phyloP scores from a whole-genome alignment of 1,140 invertebrate genomes.

The Leptoteleia sp. region DNA sequence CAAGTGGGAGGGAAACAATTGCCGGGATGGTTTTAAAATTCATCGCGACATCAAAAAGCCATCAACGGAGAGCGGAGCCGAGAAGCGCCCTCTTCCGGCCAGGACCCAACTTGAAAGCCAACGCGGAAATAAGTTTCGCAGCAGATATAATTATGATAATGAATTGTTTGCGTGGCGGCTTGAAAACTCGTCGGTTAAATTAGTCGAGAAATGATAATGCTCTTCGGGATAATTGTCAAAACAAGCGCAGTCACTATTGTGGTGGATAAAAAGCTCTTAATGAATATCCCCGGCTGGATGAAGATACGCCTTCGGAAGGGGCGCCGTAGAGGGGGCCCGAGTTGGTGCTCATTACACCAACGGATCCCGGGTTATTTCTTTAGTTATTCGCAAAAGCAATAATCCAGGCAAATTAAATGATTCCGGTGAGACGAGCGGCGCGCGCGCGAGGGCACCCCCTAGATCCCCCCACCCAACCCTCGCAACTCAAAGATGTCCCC shows the following conservation, averaged over 20 bases:
- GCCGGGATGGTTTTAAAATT: constrained; percentile 4
- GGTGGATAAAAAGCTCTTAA: constrained; percentile 57
- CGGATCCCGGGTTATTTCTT: constrained; percentile 32
- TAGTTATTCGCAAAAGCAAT: constrained; percentile 50
- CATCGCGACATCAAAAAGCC: constrained; percentile 20
- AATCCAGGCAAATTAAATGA: constrained; percentile 50
- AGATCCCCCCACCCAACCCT: too few species aligned
- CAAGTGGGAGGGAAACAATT: too few species aligned
- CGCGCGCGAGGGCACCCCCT: constrained; percentile 5
- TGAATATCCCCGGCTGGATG: constrained; percentile 36
- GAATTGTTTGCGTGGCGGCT: constrained; percentile 28
- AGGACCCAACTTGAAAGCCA: background rate
- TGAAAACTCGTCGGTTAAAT: constrained; percentile 19
- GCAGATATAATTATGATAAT: constrained; percentile 27
- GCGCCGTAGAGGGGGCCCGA: background rate
- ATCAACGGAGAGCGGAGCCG: constrained; percentile 1
- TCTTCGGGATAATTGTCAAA: constrained; percentile 48
- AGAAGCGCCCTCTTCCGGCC: background rate
- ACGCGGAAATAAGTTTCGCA: constrained; percentile 11
- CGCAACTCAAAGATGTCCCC: constrained; percentile 22
- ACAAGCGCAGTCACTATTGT: constrained; percentile 43
- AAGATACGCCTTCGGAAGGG: constrained; percentile 21
- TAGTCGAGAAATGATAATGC: constrained; percentile 40
- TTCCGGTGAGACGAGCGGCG: constrained; percentile 30
- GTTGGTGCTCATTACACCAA: constrained; percentile 32